A percentile compares a stretch with the other conserved stretches of the same genome.
Conservation (phyloP, 64 coral and sea anemone genomes). For the Orbicella faveolata region DNA sequence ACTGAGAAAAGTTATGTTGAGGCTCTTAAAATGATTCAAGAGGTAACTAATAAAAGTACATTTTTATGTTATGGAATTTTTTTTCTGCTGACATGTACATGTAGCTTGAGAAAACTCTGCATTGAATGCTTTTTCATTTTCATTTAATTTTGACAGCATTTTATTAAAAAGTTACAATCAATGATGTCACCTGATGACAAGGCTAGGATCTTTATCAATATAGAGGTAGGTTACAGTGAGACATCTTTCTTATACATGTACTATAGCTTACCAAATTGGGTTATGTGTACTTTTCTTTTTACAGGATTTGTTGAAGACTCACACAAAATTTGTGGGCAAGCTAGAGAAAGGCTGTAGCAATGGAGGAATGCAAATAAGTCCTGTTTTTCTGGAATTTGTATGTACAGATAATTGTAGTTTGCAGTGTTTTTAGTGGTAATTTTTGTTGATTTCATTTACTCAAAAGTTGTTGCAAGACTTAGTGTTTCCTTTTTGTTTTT, state of each 20-base stretch:
- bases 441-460: neutral
- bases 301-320: constrained; percentile 72
- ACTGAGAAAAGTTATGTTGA: constrained; percentile 94
- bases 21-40: constrained; percentile 80
- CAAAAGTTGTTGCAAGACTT: neutral
- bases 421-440: too few species aligned
- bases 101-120: too few species aligned
- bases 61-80: too few species aligned
- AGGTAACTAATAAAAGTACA: constrained; percentile 21
- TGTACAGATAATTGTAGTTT: neutral
- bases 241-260: too few species aligned
- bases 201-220: constrained; percentile 86
- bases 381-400: constrained; percentile 84
- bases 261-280: too few species aligned
- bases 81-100: too few species aligned
- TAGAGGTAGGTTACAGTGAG: constrained; percentile 58
- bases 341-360: constrained; percentile 59
- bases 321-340: constrained; percentile 74
- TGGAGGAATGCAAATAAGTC: constrained; percentile 56
- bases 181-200: constrained; percentile 72
- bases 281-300: neutral
- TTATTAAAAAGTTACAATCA: constrained; percentile 64
- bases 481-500: neutral
- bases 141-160: constrained; percentile 45
- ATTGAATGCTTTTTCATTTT: neutral